A percentile compares a stretch with the other conserved stretches of the same genome.
phyloP scores from a whole-genome alignment of 2,113 vertebrate species.

The Brachypteracias leptosomus region DNA sequence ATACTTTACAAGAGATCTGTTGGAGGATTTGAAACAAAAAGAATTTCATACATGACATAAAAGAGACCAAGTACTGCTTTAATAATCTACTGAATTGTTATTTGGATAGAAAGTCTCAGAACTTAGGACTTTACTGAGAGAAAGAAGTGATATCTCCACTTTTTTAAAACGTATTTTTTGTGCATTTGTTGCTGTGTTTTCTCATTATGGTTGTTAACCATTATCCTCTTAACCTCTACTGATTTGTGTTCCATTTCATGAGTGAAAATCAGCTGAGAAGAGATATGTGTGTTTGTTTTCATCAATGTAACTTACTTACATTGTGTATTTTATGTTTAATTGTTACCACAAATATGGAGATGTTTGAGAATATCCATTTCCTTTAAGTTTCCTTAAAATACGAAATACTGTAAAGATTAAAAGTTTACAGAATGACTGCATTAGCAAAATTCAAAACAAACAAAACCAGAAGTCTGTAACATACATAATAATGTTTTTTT shows the following conservation, averaged over 20 bases:
- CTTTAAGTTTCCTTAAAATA: background rate
- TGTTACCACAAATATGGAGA: background rate
- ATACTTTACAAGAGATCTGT: background rate
- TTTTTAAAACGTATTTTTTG: too few relatives aligned
- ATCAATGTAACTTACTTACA: background rate
- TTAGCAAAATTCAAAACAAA: background rate
- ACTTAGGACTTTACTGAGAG: background rate
- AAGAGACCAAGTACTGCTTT: background rate
- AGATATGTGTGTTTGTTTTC: background rate
- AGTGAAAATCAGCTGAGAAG: background rate
- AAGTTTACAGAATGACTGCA: background rate
- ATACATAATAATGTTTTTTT: background rate
- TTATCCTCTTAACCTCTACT: slow-evolving; percentile 47
- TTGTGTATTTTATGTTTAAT: background rate
- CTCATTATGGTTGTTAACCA: slow-evolving; percentile 1
- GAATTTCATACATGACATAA: background rate
- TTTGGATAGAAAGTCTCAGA: background rate
- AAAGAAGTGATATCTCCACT: background rate
- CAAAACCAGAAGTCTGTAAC: background rate
- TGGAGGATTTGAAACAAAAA: background rate
- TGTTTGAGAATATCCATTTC: slow-evolving; percentile 23
- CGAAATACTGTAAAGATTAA: background rate
- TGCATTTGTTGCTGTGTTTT: slow-evolving; percentile 9
- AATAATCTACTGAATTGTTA: background rate
- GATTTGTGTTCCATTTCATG: background rate